A percentile compares a stretch with the other conserved stretches of the same genome.
Evolutionary conservation across 2,797 vertebrate species (phyloP).

Genomic region (Typhlichthys subterraneus): DNA sequence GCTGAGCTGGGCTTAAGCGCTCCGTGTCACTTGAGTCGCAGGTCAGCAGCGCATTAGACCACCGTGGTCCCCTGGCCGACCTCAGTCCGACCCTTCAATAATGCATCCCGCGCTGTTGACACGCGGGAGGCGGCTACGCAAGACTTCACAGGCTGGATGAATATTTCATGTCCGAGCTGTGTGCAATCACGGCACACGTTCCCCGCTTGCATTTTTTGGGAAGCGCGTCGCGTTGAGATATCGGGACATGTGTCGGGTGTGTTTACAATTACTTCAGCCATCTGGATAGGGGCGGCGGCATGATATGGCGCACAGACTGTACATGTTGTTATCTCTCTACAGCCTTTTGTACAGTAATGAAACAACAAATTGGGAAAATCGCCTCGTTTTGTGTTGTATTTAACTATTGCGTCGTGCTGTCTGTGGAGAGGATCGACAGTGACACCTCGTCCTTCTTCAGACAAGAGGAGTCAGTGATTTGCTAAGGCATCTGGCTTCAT

Average conservation of each 20-base stretch:
- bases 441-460: conserved; percentile 57
- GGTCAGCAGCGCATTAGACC: conserved; percentile 56
- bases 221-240: conserved; percentile 63
- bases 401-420: conserved; percentile 15
- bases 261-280: conserved; percentile 72
- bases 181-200: conserved; percentile 71
- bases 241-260: conserved; percentile 69
- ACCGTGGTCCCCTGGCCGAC: conserved; percentile 50
- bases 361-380: not conserved
- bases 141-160: conserved; percentile 78
- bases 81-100: conserved; percentile 72
- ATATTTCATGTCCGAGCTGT: conserved; percentile 81
- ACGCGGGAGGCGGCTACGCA: conserved; percentile 78
- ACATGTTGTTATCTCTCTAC: not conserved
- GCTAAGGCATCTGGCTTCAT: conserved; percentile 59
- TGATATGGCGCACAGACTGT: conserved; percentile 54
- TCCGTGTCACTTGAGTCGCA: conserved; percentile 35
- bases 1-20: conserved; percentile 48
- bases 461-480: conserved; percentile 52
- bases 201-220: conserved; percentile 77
- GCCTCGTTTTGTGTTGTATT: conserved; percentile 22
- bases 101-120: conserved; percentile 77
- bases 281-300: conserved; percentile 67
- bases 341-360: not conserved
- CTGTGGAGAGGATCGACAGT: conserved; percentile 43